phyloP scores from a whole-genome alignment of 1,140 invertebrate genomes.

The Drosophila obscura region DNA sequence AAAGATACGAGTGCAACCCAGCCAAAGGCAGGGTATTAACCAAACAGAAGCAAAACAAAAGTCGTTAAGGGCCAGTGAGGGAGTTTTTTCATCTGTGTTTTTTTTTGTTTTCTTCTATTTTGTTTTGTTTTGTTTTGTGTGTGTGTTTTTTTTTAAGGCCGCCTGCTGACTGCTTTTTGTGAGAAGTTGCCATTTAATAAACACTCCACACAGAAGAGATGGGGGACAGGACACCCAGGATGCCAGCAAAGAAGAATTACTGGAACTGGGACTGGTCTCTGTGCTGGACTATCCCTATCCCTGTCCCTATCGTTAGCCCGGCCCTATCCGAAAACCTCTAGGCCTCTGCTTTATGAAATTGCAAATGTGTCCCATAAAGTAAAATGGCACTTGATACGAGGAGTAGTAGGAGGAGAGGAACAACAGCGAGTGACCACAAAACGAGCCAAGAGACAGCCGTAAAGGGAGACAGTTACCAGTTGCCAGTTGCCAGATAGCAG shows the following conservation, averaged over 20 bases:
- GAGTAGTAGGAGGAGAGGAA: constrained; percentile 12
- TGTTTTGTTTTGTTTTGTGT: constrained; percentile 5
- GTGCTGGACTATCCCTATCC: neutral
- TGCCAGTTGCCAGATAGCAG: neutral
- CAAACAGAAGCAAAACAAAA: constrained; percentile 51
- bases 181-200: constrained; percentile 72
- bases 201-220: constrained; percentile 30
- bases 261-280: too few relatives aligned
- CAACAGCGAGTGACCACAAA: constrained; percentile 34
- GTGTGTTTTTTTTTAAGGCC: constrained; percentile 51
- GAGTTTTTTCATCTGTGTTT: neutral
- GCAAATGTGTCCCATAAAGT: constrained; percentile 51
- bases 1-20: neutral
- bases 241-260: constrained; percentile 3
- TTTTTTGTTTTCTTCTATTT: neutral
- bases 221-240: constrained; percentile 40
- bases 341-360: constrained; percentile 41
- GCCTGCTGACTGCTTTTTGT: constrained; percentile 49
- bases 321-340: neutral
- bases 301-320: neutral
- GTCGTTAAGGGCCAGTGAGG: constrained; percentile 58
- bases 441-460: constrained; percentile 30
- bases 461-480: constrained; percentile 13
- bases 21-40: constrained; percentile 27
- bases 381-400: constrained; percentile 45